Percentiles rank a stretch among this genome's conserved stretches.
These are phyloP conservation scores for Drosophila setifemur DNA, from an alignment of 1,140 invertebrate genomes.

Conservation along the genomic window DNA sequence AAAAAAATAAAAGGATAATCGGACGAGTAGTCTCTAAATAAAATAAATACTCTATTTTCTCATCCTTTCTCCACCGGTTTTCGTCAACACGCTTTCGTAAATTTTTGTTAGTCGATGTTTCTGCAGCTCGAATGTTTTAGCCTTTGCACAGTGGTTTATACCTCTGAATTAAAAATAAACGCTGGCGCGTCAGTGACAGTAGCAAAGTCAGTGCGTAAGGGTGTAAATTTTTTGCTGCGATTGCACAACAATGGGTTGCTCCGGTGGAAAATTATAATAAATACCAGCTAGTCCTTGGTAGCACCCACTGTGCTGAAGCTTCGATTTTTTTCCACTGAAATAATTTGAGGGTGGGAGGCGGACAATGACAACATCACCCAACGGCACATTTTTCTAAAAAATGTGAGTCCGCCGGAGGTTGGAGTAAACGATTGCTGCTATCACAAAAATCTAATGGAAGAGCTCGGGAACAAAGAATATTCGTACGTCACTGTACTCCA, in stretches of 20 bases:
- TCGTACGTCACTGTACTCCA: background rate
- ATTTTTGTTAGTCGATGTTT: conserved; percentile 16
- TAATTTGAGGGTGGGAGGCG: background rate
- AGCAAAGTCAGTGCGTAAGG: too few species aligned
- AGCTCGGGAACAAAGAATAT: background rate
- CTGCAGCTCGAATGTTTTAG: conserved; percentile 15
- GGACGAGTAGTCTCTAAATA: too few species aligned
- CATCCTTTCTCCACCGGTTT: background rate
- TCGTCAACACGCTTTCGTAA: conserved; percentile 4
- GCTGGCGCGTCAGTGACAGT: too few species aligned
- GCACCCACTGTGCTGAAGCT: conserved; percentile 53
- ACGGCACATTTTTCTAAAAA: conserved; percentile 52
- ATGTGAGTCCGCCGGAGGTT: conserved; percentile 32
- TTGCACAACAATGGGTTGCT: conserved; percentile 28
- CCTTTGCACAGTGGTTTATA: conserved; percentile 36
- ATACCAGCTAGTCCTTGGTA: background rate
- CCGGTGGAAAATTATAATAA: conserved; percentile 22
- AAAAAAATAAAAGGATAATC: too few species aligned
- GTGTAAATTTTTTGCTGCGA: conserved; percentile 11
- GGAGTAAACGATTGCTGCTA: conserved; percentile 55
- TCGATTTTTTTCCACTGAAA: conserved; percentile 55
- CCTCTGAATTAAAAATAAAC: too few species aligned
- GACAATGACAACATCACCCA: conserved; percentile 46
- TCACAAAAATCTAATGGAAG: too few species aligned
- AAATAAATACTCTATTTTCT: conserved; percentile 8